Evolutionary conservation across 1,140 invertebrate species (phyloP), one percentile per base, ranked within the genome.

Genomic region (Hyphantria cunea): DNA sequence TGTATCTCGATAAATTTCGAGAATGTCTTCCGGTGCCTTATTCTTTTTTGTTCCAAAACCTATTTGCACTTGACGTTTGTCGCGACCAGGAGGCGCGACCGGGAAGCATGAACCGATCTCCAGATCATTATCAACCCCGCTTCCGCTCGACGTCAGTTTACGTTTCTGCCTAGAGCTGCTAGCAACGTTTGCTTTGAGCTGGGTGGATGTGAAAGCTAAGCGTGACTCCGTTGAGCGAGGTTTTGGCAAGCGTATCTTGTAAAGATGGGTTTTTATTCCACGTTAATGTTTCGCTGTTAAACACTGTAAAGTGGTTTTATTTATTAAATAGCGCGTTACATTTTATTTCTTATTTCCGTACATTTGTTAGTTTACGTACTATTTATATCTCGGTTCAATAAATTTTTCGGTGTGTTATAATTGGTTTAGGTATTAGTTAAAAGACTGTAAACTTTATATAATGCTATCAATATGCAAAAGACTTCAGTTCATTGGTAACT

Each of bases 111-210:
- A 13, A 37, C n/a, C 45, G 45, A 49, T 58, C 55, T 39, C 33
- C 32, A 13, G 55, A 58, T 58, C 55, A 49, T 58, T 58, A 58
- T 58, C 55, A 58, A 9, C 34, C 0, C 6, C 37, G 55, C 55
- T 58, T 58, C 55, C 55, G 55, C 17, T 25, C 17, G 47, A 31
- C 14, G 45, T 49, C 55, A 37, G 55, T 58, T 58, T 58, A 39
- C 45, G 17, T 47, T 47, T 47, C 45, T 47, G 17, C 14, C 17
- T 44, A 13, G 41, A 12, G 12, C 41, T 45, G 31, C 42, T 49
- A 58, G 34, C 33, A 49, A 32, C 14, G 11, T 8, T 12, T 9
- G 12, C 8, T 12, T 9, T 37, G 32, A n/a, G 25, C 0, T 12
- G 12, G 41, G 31, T 12, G 0, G 7, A 13, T 15, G 0, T 8